Percentiles rank a stretch among this genome's conserved stretches.
phyloP scores from a whole-genome alignment of 2,797 vertebrate species.

The Hyperoplus lanceolatus region DNA sequence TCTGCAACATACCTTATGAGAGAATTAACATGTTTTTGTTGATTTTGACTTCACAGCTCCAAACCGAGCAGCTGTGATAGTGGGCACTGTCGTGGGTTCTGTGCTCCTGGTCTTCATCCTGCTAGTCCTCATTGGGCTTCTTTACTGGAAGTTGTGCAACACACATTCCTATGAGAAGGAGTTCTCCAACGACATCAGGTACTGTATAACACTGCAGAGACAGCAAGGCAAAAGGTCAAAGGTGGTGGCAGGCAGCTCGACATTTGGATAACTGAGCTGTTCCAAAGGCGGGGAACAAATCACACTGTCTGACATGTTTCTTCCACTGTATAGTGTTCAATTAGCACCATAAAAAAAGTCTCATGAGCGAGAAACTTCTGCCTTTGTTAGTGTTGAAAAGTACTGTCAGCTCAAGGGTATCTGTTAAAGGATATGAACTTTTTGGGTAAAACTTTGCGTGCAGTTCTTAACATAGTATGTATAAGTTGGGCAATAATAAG shows the following conservation, averaged over 20 bases:
- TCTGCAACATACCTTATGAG: conserved; percentile 1
- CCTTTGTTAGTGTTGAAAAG: neutral
- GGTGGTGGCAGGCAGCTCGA: conserved; percentile 32
- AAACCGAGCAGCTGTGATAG: conserved; percentile 85
- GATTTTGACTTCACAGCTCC: conserved; percentile 75
- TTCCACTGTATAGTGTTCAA: neutral
- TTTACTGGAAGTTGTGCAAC: conserved; percentile 85
- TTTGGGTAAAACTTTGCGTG: neutral
- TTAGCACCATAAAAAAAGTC: conserved; percentile 23
- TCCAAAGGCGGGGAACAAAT: conserved; percentile 1
- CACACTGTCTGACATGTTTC: conserved; percentile 26
- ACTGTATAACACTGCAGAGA: conserved; percentile 20
- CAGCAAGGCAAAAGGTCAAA: neutral
- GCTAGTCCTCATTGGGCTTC: conserved; percentile 84
- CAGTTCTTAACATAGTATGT: neutral
- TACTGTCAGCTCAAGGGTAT: conserved; percentile 5
- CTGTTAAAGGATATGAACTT: neutral
- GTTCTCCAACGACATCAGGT: conserved; percentile 90
- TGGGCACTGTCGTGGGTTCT: conserved; percentile 86
- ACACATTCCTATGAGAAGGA: conserved; percentile 79
- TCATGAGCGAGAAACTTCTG: conserved; percentile 1
- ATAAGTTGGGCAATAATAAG: neutral
- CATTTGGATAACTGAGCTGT: conserved; percentile 4
- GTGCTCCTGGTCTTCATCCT: conserved; percentile 87
- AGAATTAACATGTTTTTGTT: conserved; percentile 19